A percentile compares a stretch with the other conserved stretches of the same genome.
These are phyloP conservation scores for Heliothis peltigera DNA, from an alignment of 2,888 invertebrate genomes.

Conservation along the genomic window DNA sequence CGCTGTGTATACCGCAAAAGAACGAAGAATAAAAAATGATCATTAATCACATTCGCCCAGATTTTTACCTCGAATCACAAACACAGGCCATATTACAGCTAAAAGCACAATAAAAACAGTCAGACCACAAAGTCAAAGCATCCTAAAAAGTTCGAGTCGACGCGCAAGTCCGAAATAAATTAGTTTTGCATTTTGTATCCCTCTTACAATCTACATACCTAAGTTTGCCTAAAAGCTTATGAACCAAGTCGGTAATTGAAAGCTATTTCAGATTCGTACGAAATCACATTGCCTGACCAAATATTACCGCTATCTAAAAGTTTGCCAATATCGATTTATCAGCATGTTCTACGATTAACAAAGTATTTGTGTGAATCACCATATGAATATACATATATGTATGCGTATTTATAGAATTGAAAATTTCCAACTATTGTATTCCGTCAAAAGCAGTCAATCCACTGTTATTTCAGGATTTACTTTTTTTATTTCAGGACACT, in stretches of 20 bases:
- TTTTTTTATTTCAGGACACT: no score
- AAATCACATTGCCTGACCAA: constrained; percentile 29
- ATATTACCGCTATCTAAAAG: constrained; percentile 30
- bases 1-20: constrained; percentile 2
- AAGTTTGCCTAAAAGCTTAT: constrained; percentile 49
- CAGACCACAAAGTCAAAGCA: constrained; percentile 12
- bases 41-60: constrained; percentile 42
- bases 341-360: neutral
- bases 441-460: no score
- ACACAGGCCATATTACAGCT: constrained; percentile 17
- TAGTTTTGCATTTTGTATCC: constrained; percentile 39
- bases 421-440: no score
- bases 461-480: no score
- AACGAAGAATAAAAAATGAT: constrained; percentile 32
- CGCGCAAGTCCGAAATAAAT: constrained; percentile 26
- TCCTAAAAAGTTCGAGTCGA: constrained; percentile 21
- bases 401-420: no score
- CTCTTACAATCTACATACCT: constrained; percentile 39
- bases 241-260: constrained; percentile 47
- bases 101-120: constrained; percentile 38
- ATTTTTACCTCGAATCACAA: constrained; percentile 26
- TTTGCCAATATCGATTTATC: constrained; percentile 12
- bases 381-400: no score
- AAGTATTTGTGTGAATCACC: constrained; percentile 11
- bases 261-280: constrained; percentile 43